Evolutionary conservation across 1,140 invertebrate genomes (phyloP), one percentile per base, ranked within the genome.

Genomic region (Apis laboriosa): DNA sequence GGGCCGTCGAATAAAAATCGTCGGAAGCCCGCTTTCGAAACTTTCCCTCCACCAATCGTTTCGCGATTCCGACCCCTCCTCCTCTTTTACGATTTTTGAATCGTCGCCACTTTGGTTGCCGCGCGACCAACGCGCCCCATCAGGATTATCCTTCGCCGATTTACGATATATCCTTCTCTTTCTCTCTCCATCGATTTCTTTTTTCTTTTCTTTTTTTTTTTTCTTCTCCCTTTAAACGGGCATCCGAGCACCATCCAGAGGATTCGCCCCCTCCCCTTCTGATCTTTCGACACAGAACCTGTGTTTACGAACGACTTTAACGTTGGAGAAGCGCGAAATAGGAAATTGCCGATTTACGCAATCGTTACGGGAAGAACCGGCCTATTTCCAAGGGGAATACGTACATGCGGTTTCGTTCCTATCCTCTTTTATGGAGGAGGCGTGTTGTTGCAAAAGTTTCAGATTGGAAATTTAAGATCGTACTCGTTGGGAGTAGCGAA

Each of bases 61-160:
- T 64, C 58, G 61, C 61, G 80, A 64, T 79, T 61, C 79, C 28
- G 58, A 24, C 64, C 68, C 34, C 34, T 43, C 34, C 34, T 7
- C 34, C 34, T 43, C 68, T 84, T 72, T 84, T 82, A 74, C 58
- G 66, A 88, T 88, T 88, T 88, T 88, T 84, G 75, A 87, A 87
- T 84, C 83, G 66, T 51, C 79, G 43, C 85, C 61, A 84, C 61
- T 5, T 43, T 43, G 61, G 76, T 88, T 87, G 68, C 77, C 63
- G 64, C 78, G 86, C 83, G 84, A 85, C 77, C 56, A 61, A 61
- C 55, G 60, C 78, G 64, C 77, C 78, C 86, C 70, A 80, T 87
- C 86, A 80, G 81, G 83, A 88, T 88, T 87, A 87, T 87, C 71
- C 78, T 51, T 72, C 66, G 78, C 72, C 78, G 86, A 88, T 88